These are phyloP conservation scores for Corbicula japonica DNA, from an alignment of 2,888 invertebrate species.

Conservation along the genomic window DNA sequence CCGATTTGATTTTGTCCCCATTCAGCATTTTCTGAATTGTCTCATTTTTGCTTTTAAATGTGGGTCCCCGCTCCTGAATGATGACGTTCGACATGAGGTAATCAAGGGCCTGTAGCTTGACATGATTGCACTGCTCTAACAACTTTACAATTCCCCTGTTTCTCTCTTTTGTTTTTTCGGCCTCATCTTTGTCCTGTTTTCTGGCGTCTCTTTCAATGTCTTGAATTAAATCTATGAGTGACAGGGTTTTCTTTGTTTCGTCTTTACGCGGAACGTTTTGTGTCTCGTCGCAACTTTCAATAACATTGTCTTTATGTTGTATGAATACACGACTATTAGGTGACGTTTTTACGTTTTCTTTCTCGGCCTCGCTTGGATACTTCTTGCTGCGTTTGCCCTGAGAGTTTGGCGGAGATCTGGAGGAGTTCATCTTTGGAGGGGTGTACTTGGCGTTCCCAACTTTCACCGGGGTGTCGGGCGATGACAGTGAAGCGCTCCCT, in stretches of 20 bases:
- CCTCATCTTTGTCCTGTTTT: conserved; percentile 42
- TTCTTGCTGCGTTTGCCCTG: neutral
- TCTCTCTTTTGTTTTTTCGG: conserved; percentile 34
- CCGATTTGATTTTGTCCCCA: conserved; percentile 59
- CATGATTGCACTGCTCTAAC: conserved; percentile 62
- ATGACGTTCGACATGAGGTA: conserved; percentile 62
- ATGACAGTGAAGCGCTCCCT: too few species aligned
- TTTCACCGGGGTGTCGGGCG: conserved; percentile 10
- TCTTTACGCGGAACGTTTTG: conserved; percentile 24
- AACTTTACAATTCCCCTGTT: conserved; percentile 50
- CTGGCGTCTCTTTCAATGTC: conserved; percentile 60
- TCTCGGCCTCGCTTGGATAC: conserved; percentile 3
- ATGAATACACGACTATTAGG: conserved; percentile 43
- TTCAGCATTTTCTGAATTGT: conserved; percentile 64
- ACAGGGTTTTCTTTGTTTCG: conserved; percentile 42
- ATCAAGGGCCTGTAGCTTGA: conserved; percentile 63
- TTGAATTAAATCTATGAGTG: conserved; percentile 61
- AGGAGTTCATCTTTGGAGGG: neutral
- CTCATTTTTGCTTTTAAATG: conserved; percentile 53
- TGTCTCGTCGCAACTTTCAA: conserved; percentile 56
- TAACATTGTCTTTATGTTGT: conserved; percentile 53
- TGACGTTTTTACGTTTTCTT: conserved; percentile 32
- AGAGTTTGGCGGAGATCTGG: neutral
- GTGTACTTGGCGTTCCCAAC: neutral
- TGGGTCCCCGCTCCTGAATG: conserved; percentile 51